Conservation (phyloP, 1,140 invertebrate genomes). For the Platyura marginata region DNA sequence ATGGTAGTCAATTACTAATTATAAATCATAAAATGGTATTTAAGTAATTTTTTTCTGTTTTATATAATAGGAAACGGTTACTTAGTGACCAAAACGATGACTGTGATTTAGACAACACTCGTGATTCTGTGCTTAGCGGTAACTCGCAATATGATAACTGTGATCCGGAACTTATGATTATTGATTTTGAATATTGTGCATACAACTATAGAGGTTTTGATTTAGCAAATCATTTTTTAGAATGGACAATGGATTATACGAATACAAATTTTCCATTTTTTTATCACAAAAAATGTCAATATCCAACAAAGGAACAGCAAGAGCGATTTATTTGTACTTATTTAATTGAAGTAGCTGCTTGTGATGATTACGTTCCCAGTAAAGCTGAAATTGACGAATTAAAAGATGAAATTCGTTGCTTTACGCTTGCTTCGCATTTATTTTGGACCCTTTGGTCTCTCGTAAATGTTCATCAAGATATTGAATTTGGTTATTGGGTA, state of each 20-base stretch:
- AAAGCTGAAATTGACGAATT: slow-evolving; percentile 12
- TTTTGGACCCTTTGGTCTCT: slow-evolving; percentile 87
- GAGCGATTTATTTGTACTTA: background rate
- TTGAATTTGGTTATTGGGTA: slow-evolving; percentile 92
- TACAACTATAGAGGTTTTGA: slow-evolving; percentile 91
- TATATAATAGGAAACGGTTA: slow-evolving; percentile 1
- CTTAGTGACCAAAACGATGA: background rate
- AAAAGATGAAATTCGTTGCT: slow-evolving; percentile 53
- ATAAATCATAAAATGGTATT: too few species aligned
- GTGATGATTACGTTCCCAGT: slow-evolving; percentile 11
- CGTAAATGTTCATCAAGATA: slow-evolving; percentile 69
- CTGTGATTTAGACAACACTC: slow-evolving; percentile 1
- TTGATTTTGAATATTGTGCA: slow-evolving; percentile 88
- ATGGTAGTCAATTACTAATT: too few species aligned
- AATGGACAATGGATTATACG: slow-evolving; percentile 88
- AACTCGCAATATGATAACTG: slow-evolving; percentile 25
- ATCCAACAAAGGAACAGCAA: slow-evolving; percentile 63
- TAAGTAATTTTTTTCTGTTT: background rate
- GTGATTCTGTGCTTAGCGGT: slow-evolving; percentile 14
- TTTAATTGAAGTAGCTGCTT: background rate
- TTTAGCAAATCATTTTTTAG: slow-evolving; percentile 89
- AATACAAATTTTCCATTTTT: slow-evolving; percentile 61
- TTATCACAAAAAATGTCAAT: slow-evolving; percentile 40
- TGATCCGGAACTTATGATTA: slow-evolving; percentile 51
- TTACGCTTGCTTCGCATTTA: slow-evolving; percentile 75